A percentile compares a stretch with the other conserved stretches of the same genome.
These are phyloP conservation scores for Villa cingulata DNA, from an alignment of 2,888 invertebrate species.

Conservation along the genomic window DNA sequence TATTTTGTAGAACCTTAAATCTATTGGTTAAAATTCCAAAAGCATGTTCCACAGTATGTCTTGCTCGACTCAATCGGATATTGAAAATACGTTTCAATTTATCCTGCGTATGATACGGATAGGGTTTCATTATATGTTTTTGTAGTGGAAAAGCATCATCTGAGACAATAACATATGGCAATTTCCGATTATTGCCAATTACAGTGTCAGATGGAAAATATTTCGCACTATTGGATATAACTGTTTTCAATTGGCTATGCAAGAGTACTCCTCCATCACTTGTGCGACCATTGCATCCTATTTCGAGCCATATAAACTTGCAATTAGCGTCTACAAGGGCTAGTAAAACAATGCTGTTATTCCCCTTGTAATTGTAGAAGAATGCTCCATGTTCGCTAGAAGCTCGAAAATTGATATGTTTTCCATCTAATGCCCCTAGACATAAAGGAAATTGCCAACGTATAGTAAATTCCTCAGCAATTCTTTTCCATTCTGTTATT, in stretches of 20 bases:
- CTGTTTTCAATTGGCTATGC: not conserved
- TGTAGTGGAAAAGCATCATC: constrained; percentile 8
- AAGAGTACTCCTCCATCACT: not conserved
- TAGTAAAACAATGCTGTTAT: not conserved
- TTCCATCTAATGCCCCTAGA: not conserved
- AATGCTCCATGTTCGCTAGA: not conserved
- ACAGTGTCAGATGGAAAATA: not conserved
- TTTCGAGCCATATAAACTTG: not conserved
- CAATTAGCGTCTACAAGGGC: too few species aligned
- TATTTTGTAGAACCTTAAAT: constrained; percentile 19
- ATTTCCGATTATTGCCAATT: constrained; percentile 5
- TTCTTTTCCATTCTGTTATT: too few species aligned
- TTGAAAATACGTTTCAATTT: constrained; percentile 3
- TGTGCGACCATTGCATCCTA: not conserved
- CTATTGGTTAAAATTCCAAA: constrained; percentile 17
- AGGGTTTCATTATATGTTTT: constrained; percentile 7
- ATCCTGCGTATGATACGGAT: not conserved
- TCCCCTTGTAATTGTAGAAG: not conserved
- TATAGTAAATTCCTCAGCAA: too few species aligned
- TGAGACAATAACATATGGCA: constrained; percentile 4
- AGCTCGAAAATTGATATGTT: not conserved
- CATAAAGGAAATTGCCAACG: too few species aligned
- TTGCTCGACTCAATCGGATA: constrained; percentile 4
- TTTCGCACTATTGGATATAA: not conserved
- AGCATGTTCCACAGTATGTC: constrained; percentile 8